These are phyloP conservation scores for Nycteola revayana DNA, from an alignment of 2,888 invertebrate genomes.

Conservation along the genomic window DNA sequence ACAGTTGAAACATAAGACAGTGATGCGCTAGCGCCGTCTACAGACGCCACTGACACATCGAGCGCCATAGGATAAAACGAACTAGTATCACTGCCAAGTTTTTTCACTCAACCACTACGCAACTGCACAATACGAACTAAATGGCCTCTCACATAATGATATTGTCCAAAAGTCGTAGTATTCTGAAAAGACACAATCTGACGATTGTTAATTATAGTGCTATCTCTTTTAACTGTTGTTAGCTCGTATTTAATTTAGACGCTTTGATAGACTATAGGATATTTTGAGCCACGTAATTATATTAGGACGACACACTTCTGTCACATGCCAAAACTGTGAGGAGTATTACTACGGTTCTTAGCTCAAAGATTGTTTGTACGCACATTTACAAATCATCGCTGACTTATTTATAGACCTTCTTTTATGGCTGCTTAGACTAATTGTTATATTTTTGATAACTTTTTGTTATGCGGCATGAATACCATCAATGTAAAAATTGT, in stretches of 20 bases:
- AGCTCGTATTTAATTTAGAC: constrained; percentile 8
- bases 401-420: constrained; percentile 39
- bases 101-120: constrained; percentile 50
- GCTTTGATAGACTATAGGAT: constrained; percentile 14
- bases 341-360: constrained; percentile 26
- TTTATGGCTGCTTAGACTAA: constrained; percentile 35
- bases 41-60: constrained; percentile 48
- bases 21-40: constrained; percentile 39
- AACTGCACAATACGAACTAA: constrained; percentile 40
- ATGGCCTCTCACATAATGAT: no score
- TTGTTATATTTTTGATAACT: no score
- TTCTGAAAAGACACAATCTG: no score
- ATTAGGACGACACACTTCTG: constrained; percentile 28
- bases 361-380: constrained; percentile 24
- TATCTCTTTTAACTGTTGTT: constrained; percentile 8
- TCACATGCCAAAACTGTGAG: constrained; percentile 32
- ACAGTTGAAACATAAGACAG: constrained; percentile 11
- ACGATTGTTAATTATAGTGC: no score
- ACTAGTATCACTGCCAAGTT: constrained; percentile 62
- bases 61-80: constrained; percentile 61
- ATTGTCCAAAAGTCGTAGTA: no score
- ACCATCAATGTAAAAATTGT: no score
- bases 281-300: constrained; percentile 18
- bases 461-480: no score
- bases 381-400: constrained; percentile 37